phyloP scores from a whole-genome alignment of 2,113 vertebrate species.

The Plotosus lineatus region DNA sequence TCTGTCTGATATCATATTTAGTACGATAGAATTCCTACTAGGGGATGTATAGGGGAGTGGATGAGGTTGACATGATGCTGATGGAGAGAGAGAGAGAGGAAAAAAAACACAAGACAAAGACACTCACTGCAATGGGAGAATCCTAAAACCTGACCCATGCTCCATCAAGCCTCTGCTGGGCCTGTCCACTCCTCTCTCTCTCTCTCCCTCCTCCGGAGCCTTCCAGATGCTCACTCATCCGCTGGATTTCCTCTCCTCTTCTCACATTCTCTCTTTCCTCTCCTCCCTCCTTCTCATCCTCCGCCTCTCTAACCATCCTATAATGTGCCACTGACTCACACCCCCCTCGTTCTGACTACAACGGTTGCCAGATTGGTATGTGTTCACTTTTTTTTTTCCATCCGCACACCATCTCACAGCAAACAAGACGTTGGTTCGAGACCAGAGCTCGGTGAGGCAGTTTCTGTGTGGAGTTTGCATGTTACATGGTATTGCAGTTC shows the following conservation, averaged over 20 bases:
- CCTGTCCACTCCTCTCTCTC: constrained; percentile 68
- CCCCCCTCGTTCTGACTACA: neutral
- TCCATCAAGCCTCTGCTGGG: constrained; percentile 78
- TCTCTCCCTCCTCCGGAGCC: constrained; percentile 52
- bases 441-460: too few species aligned
- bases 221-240: constrained; percentile 41
- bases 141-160: constrained; percentile 83
- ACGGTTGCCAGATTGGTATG: constrained; percentile 11
- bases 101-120: constrained; percentile 49
- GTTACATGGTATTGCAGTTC: too few species aligned
- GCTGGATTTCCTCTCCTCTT: constrained; percentile 51
- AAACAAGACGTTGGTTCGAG: too few species aligned
- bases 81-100: too few species aligned
- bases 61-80: neutral
- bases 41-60: neutral
- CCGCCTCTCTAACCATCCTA: constrained; percentile 46
- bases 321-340: neutral
- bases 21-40: neutral
- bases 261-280: constrained; percentile 39
- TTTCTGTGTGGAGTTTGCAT: too few species aligned
- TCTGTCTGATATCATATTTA: neutral
- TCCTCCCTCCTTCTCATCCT: constrained; percentile 32
- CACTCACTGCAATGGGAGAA: constrained; percentile 82
- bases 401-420: too few species aligned
- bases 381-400: neutral